Evolutionary conservation across 1,140 invertebrate species (phyloP), one percentile per base, ranked within the genome.

Genomic region (Tetramorium alpestre): DNA sequence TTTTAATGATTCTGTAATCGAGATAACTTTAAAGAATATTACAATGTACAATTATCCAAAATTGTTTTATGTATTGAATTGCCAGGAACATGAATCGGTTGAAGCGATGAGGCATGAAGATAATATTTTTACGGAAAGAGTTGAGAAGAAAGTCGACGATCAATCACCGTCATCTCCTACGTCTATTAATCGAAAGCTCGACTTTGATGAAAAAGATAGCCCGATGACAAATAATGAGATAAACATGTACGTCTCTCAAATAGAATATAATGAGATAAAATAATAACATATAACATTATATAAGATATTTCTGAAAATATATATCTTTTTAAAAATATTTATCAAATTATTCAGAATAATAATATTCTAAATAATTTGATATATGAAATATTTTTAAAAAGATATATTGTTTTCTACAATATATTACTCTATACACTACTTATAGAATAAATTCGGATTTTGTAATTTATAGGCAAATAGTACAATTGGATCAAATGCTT

Each of bases 401-500:
- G 18, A 41, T 44, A 65, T 5, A 2, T 72, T 75, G n/a, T 13
- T 77, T 81, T 80, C 22, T 54, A 67, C 33, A 18, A 60, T 25
- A 41, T 41, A 3, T 60, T 60, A 11, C 1, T 64, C 6, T 38
- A n/a, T 28, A 11, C 8, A 56, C n/a, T 13, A 70, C 22, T 49
- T 38, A 64, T 11, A 47, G 2, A 51, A 8, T 75, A 60, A 85
- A 76, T 62, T 62, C 41, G 13, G 4, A 44, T 60, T 6, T 73
- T 82, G 1, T 73, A 2, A 69, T 86, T 16, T 25, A 84, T 10
- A 94, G 93, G 38, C 92, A 94, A 91, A 88, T 95, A 65, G 93
- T 92, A 41, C 91, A 93, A 82, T 91, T 95, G 22, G 90, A 94
- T 73, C 87, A 94, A 88, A 78, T 93, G 54, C 89, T 95, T 69